Conservation (phyloP, 2,888 invertebrate genomes). For the Amiota mariae region DNA sequence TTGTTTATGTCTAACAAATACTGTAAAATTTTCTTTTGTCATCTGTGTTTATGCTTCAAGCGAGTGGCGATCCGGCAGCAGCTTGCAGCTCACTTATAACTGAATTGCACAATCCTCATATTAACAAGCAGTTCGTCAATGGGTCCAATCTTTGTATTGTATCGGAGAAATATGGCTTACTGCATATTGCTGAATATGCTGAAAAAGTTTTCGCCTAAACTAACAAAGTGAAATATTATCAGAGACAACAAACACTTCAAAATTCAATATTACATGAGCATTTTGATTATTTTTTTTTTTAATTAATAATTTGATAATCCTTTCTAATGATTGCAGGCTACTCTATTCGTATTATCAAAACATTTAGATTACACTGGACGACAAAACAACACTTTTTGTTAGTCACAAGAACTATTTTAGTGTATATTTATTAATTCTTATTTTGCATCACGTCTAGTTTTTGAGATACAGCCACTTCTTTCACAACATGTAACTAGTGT, state of each 20-base stretch:
- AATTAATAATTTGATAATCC: too few species aligned
- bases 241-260: background rate
- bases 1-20: background rate
- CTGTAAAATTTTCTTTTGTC: background rate
- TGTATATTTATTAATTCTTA: too few species aligned
- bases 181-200: constrained; percentile 69
- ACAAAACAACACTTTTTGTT: too few species aligned
- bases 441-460: too few species aligned
- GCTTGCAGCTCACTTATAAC: constrained; percentile 77
- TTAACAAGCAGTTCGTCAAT: constrained; percentile 74
- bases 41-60: constrained; percentile 58
- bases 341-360: too few species aligned
- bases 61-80: constrained; percentile 76
- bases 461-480: too few species aligned
- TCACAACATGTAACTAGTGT: too few species aligned
- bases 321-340: too few species aligned
- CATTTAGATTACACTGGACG: too few species aligned
- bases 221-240: background rate
- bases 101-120: constrained; percentile 77
- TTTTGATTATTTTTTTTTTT: too few species aligned
- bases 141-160: constrained; percentile 76
- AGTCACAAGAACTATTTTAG: too few species aligned
- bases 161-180: constrained; percentile 64
- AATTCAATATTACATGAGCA: too few species aligned
- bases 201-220: constrained; percentile 37